Conservation (phyloP, 2,797 vertebrate genomes). For the Megalops cyprinoides region DNA sequence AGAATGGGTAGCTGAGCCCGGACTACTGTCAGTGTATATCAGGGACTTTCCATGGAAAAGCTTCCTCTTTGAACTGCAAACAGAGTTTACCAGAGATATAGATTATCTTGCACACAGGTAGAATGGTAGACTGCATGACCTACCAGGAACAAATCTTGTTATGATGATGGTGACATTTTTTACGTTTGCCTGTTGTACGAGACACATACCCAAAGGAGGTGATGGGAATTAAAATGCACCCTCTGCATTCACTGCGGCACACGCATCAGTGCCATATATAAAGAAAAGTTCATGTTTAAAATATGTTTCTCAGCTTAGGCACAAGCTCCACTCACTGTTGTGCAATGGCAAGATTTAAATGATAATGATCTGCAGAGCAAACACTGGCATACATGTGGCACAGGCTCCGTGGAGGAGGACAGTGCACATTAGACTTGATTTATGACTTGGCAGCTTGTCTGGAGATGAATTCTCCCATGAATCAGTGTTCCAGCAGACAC, state of each 20-base stretch:
- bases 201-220: too few species aligned
- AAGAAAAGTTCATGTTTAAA: constrained; percentile 54
- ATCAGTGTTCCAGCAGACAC: constrained; percentile 67
- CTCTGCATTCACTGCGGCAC: too few species aligned
- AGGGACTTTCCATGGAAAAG: not conserved
- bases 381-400: constrained; percentile 16
- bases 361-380: constrained; percentile 50
- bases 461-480: constrained; percentile 68
- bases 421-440: constrained; percentile 64
- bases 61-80: not conserved
- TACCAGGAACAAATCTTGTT: too few species aligned
- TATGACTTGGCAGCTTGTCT: constrained; percentile 60
- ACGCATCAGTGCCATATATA: too few species aligned
- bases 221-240: too few species aligned
- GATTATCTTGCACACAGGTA: not conserved
- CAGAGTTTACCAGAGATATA: not conserved
- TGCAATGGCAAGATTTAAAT: constrained; percentile 47
- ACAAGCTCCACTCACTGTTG: constrained; percentile 48
- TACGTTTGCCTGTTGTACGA: too few species aligned
- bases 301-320: constrained; percentile 52
- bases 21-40: not conserved
- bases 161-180: too few species aligned
- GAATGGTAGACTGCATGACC: too few species aligned
- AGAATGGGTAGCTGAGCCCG: not conserved
- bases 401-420: constrained; percentile 46